Conservation (phyloP, 2,888 invertebrate species). For the Yponomeuta sedellus region DNA sequence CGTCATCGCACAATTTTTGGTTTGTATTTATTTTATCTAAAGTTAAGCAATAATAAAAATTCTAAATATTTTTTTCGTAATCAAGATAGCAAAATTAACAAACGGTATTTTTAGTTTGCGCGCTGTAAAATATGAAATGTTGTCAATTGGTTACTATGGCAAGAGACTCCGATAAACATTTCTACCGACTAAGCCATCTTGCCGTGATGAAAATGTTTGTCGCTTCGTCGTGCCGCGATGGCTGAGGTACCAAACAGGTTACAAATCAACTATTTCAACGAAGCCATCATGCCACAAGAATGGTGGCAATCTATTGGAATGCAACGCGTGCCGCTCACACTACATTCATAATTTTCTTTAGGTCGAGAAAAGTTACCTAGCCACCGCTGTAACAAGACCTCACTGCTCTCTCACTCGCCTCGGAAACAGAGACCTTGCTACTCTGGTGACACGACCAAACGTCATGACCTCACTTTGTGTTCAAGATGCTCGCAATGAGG, state of each 20-base stretch:
- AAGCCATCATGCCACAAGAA: conserved; percentile 32
- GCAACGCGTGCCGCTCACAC: conserved; percentile 32
- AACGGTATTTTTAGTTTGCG: no score
- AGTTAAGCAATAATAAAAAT: no score
- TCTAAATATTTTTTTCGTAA: no score
- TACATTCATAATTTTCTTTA: conserved; percentile 67
- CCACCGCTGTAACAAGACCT: conserved; percentile 39
- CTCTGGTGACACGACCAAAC: background rate
- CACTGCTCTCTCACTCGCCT: background rate
- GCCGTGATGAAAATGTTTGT: no score
- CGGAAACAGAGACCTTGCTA: background rate
- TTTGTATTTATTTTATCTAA: no score
- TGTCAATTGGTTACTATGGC: no score
- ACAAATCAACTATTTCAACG: conserved; percentile 18
- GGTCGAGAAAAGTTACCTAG: conserved; percentile 46
- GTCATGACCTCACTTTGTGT: background rate
- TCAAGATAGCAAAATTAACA: no score
- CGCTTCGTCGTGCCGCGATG: background rate
- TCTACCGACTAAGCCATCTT: no score
- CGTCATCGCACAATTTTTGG: no score
- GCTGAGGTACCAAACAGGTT: no score
- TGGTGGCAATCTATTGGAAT: conserved; percentile 48
- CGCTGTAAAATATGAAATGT: no score
- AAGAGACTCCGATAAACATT: no score
- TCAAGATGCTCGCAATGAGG: background rate